phyloP scores from a whole-genome alignment of 2,113 vertebrate species.

The Lamprotornis superbus region DNA sequence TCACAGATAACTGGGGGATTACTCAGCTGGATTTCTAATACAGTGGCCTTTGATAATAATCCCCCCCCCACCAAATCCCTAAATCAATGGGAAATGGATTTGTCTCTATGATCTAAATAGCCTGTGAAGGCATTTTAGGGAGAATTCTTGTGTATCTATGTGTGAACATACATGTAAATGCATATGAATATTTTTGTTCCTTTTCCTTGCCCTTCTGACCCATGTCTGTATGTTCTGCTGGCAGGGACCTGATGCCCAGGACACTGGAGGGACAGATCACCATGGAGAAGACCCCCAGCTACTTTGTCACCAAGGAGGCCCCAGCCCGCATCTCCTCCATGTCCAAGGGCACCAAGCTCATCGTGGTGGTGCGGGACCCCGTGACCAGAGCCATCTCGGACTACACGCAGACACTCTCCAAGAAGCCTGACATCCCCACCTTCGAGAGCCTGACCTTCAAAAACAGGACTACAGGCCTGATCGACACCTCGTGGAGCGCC shows the following conservation, averaged over 20 bases:
- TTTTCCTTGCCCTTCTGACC: neutral
- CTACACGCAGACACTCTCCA: conserved; percentile 93
- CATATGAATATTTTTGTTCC: conserved; percentile 52
- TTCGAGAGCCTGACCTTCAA: conserved; percentile 93
- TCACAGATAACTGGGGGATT: neutral
- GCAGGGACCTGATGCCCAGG: conserved; percentile 85
- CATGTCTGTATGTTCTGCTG: neutral
- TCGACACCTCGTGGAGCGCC: conserved; percentile 94
- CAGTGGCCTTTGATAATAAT: conserved; percentile 35
- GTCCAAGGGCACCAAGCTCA: conserved; percentile 88
- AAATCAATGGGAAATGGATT: conserved; percentile 36
- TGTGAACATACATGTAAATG: neutral
- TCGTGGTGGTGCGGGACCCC: conserved; percentile 92
- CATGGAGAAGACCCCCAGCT: conserved; percentile 97
- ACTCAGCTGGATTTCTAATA: conserved; percentile 8
- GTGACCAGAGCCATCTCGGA: conserved; percentile 91
- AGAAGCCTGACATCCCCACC: conserved; percentile 88
- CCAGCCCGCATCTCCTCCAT: conserved; percentile 88
- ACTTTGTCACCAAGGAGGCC: conserved; percentile 86
- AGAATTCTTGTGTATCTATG: neutral
- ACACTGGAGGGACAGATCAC: conserved; percentile 95
- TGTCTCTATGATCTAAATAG: neutral
- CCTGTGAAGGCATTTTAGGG: neutral
- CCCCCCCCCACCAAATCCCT: neutral
- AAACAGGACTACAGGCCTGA: conserved; percentile 91